A percentile compares a stretch with the other conserved stretches of the same genome.
Evolutionary conservation across 2,888 invertebrate species (phyloP).

Genomic region (Allolobophora icterica): DNA sequence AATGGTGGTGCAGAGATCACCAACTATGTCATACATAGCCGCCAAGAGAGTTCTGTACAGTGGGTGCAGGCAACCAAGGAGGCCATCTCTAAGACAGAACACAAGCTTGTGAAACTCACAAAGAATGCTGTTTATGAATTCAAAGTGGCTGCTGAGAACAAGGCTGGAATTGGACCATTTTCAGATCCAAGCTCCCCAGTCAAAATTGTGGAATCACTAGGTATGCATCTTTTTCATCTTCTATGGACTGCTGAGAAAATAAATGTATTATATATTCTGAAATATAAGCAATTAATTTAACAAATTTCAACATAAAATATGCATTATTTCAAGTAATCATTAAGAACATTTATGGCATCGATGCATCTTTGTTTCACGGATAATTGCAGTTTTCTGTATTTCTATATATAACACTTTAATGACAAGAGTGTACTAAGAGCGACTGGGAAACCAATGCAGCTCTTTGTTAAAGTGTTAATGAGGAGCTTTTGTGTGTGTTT

Average conservation of each 20-base stretch:
- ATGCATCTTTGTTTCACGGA: neutral
- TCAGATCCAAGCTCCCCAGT: conserved; percentile 51
- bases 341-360: neutral
- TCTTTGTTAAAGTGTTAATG: too few relatives aligned
- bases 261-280: neutral
- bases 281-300: neutral
- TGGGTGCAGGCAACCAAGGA: conserved; percentile 41
- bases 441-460: too few relatives aligned
- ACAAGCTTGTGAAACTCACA: conserved; percentile 44
- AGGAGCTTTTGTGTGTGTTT: neutral
- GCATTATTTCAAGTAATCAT: neutral
- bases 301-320: neutral
- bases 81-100: conserved; percentile 45
- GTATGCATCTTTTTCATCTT: conserved; percentile 42
- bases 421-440: too few relatives aligned
- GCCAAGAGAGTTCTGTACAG: conserved; percentile 47
- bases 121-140: conserved; percentile 73
- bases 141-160: conserved; percentile 83
- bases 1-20: conserved; percentile 63
- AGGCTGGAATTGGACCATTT: conserved; percentile 84
- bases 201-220: conserved; percentile 50
- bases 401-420: neutral
- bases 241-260: neutral
- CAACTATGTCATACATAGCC: conserved; percentile 60
- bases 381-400: neutral